Conservation (phyloP, 2,888 invertebrate genomes). For the Trachelus tabidus region DNA sequence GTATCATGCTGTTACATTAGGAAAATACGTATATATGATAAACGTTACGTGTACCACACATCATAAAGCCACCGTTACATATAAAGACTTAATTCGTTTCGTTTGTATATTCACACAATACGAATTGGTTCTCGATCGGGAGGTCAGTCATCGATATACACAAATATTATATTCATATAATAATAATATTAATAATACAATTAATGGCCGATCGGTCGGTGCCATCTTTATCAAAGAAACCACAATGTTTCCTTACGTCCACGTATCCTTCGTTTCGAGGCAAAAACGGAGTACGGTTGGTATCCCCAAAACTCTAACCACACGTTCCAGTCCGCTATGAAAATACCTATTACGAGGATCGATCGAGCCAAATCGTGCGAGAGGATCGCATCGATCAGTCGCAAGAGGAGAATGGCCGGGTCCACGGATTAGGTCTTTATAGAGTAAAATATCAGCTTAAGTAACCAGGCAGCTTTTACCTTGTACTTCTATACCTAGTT, state of each 20-base stretch:
- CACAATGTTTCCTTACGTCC: too few species aligned
- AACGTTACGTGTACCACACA: constrained; percentile 23
- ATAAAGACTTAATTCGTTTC: constrained; percentile 33
- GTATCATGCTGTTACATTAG: too few species aligned
- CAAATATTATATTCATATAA: too few species aligned
- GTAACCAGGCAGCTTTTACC: constrained; percentile 23
- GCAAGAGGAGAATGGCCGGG: constrained; percentile 20
- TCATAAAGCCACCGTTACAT: constrained; percentile 6
- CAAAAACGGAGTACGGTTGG: too few species aligned
- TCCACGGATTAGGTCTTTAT: constrained; percentile 31
- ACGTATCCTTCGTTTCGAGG: too few species aligned
- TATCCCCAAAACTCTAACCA: constrained; percentile 20
- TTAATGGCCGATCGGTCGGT: too few species aligned
- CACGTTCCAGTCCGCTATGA: constrained; percentile 28
- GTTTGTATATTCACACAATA: constrained; percentile 1
- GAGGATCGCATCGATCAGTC: constrained; percentile 15
- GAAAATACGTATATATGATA: constrained; percentile 17
- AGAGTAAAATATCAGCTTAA: constrained; percentile 24
- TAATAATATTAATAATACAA: too few species aligned
- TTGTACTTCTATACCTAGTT: constrained; percentile 15
- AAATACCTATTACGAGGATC: constrained; percentile 22
- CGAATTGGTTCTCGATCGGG: background rate
- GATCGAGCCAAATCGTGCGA: constrained; percentile 1
- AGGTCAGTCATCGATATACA: background rate
- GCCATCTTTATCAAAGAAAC: too few species aligned